Percentiles rank a stretch among this genome's conserved stretches.
Conservation (phyloP, 1,140 invertebrate species). For the Anoplophora glabripennis region DNA sequence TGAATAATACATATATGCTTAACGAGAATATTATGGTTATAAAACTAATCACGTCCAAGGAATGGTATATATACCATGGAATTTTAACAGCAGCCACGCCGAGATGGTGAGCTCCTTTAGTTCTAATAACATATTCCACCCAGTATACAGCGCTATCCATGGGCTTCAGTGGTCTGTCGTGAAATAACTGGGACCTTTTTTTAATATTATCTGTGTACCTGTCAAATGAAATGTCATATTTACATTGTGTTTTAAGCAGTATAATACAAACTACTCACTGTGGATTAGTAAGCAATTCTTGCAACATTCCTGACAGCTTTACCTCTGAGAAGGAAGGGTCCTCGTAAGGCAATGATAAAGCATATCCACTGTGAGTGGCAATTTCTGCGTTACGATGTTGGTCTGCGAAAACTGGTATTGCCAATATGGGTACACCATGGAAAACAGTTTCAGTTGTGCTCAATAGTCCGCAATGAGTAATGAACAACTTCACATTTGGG, state of each 20-base stretch:
- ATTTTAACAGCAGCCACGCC: constrained; percentile 58
- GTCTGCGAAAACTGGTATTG: constrained; percentile 66
- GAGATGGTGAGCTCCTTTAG: constrained; percentile 62
- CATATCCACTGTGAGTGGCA: constrained; percentile 31
- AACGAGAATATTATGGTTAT: constrained; percentile 13
- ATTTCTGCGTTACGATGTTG: constrained; percentile 56
- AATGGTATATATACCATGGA: constrained; percentile 50
- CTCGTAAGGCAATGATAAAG: constrained; percentile 42
- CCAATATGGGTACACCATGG: constrained; percentile 67
- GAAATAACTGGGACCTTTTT: constrained; percentile 12
- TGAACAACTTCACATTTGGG: constrained; percentile 64
- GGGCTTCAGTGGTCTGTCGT: constrained; percentile 21
- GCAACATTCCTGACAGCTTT: constrained; percentile 9
- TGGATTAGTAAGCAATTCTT: not conserved
- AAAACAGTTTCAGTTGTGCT: constrained; percentile 70
- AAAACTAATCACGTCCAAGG: constrained; percentile 40
- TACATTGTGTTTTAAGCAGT: not conserved
- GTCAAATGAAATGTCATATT: not conserved
- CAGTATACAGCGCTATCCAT: constrained; percentile 61
- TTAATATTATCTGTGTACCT: constrained; percentile 21
- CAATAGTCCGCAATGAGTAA: constrained; percentile 70
- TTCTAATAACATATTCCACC: constrained; percentile 64
- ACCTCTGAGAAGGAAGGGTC: constrained; percentile 33
- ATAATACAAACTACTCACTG: not conserved
- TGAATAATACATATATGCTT: no score